Conservation (phyloP, 2,113 vertebrate genomes). For the Catharus minimus region DNA sequence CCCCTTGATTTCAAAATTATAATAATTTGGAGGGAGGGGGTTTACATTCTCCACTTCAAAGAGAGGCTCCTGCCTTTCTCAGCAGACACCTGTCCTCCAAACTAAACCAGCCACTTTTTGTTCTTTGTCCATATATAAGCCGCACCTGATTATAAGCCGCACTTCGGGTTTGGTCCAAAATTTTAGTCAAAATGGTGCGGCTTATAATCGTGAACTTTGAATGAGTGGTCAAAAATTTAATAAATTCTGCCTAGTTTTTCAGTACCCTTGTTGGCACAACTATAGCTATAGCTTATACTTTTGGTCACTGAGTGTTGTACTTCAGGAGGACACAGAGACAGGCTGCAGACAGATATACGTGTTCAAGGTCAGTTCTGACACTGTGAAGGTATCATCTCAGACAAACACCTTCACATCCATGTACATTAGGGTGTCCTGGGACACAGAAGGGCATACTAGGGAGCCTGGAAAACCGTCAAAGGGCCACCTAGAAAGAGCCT, state of each 20-base stretch:
- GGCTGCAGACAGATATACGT: background rate
- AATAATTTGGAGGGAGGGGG: too few species aligned
- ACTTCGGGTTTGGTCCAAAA: too few species aligned
- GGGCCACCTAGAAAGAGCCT: background rate
- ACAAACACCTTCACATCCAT: background rate
- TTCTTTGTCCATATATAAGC: too few species aligned
- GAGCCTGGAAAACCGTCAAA: background rate
- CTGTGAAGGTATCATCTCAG: background rate
- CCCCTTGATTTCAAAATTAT: too few species aligned
- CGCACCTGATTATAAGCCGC: too few species aligned
- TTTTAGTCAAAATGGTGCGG: too few species aligned
- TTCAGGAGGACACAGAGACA: background rate
- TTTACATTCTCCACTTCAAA: too few species aligned
- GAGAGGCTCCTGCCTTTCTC: too few species aligned
- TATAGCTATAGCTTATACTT: background rate
- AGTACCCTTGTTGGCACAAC: background rate
- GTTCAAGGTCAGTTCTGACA: background rate
- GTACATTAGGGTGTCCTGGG: accelerated
- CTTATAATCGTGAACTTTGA: background rate
- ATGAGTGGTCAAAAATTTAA: background rate
- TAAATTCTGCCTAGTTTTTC: background rate
- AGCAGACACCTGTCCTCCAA: too few species aligned
- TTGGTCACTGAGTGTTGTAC: background rate
- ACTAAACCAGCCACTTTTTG: too few species aligned
- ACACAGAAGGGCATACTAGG: background rate